These are phyloP conservation scores for Caenorhabditis zanzibari DNA, from an alignment of 2,888 invertebrate species.

Conservation along the genomic window DNA sequence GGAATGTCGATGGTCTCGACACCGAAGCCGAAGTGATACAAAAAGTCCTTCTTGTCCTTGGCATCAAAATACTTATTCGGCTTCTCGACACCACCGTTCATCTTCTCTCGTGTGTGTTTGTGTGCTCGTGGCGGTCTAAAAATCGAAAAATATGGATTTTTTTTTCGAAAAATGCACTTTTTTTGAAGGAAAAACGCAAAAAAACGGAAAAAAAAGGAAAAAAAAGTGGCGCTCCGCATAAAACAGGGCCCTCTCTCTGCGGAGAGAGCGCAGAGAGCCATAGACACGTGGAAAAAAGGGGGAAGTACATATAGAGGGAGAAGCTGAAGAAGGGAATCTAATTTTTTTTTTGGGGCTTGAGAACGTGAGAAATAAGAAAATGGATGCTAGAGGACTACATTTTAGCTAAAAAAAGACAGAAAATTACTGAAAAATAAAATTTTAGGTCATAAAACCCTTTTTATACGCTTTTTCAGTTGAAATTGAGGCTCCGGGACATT, in stretches of 20 bases:
- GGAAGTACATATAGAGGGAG: no score
- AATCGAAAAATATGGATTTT: neutral
- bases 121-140: neutral
- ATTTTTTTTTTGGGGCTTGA: no score
- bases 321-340: no score
- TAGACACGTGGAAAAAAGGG: neutral
- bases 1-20: constrained; percentile 74
- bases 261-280: no score
- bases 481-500: no score
- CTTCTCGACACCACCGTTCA: constrained; percentile 62
- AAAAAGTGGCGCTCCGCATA: neutral
- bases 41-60: constrained; percentile 70
- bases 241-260: no score
- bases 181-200: neutral
- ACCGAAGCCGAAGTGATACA: constrained; percentile 82
- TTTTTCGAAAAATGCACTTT: neutral
- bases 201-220: neutral
- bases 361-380: no score
- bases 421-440: no score
- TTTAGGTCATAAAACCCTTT: no score
- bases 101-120: neutral
- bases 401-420: no score
- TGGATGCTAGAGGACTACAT: no score
- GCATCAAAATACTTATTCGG: constrained; percentile 72
- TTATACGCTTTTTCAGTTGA: no score